These are phyloP conservation scores for Stegostoma tigrinum DNA, from an alignment of 2,113 vertebrate species.

Conservation along the genomic window DNA sequence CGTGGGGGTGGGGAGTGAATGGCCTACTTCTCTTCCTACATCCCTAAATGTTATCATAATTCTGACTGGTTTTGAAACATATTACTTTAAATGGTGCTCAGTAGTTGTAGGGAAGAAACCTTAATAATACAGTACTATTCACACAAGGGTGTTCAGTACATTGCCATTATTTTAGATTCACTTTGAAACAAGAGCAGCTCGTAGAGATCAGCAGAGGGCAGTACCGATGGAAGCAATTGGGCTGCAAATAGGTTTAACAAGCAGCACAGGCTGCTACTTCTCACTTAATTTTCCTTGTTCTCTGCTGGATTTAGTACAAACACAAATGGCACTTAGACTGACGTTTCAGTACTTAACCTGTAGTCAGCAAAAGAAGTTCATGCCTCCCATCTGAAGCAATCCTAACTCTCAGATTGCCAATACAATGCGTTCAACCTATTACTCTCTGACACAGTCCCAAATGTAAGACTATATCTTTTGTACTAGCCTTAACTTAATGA, in stretches of 20 bases:
- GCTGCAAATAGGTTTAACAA: neutral
- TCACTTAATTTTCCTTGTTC: neutral
- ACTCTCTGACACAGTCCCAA: neutral
- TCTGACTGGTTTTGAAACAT: neutral
- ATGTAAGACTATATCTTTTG: neutral
- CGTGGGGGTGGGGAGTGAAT: neutral
- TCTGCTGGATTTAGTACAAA: neutral
- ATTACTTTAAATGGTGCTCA: neutral
- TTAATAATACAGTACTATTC: neutral
- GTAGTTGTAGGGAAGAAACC: neutral
- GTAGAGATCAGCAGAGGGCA: neutral
- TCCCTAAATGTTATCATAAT: neutral
- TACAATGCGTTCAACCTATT: neutral
- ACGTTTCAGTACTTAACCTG: slow-evolving; percentile 8
- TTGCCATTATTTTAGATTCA: neutral
- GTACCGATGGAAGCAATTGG: slow-evolving; percentile 1
- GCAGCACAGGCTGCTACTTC: neutral
- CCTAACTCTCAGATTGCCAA: neutral
- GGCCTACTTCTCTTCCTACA: neutral
- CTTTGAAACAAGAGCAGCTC: neutral
- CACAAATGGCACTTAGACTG: neutral
- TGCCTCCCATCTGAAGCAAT: neutral
- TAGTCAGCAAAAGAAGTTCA: neutral
- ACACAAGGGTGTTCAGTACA: neutral
- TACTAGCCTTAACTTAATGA: neutral